phyloP scores from a whole-genome alignment of 2,113 vertebrate species.

The Anthoscopus minutus region DNA sequence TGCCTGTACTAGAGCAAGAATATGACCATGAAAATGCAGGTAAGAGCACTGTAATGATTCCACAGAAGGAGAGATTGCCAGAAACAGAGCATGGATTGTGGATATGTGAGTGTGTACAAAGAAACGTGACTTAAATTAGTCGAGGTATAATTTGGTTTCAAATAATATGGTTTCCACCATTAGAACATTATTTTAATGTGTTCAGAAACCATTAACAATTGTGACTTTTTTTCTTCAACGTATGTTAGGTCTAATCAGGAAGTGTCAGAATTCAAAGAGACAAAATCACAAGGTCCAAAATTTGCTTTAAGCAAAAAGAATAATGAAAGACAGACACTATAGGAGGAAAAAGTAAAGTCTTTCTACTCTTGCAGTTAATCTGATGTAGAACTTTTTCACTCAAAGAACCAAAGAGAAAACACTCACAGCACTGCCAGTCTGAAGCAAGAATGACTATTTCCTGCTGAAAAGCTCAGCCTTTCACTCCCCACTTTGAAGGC shows the following conservation, averaged over 20 bases:
- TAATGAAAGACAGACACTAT: not conserved
- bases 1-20: not conserved
- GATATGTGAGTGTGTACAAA: accelerated
- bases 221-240: not conserved
- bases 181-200: not conserved
- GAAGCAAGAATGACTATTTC: not conserved
- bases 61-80: not conserved
- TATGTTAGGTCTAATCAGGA: not conserved
- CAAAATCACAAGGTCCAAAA: not conserved
- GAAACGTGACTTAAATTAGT: not conserved
- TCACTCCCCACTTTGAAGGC: not conserved
- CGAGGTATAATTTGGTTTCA: too few relatives aligned
- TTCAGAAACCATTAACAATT: not conserved
- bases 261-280: not conserved
- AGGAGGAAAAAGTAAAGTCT: not conserved
- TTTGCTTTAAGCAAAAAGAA: not conserved
- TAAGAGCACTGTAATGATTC: not conserved
- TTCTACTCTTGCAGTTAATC: not conserved
- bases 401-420: not conserved
- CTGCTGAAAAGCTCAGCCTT: not conserved
- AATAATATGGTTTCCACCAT: not conserved
- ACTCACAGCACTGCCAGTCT: not conserved
- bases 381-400: not conserved
- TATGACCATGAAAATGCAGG: not conserved
- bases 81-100: not conserved